Evolutionary conservation across 2,888 invertebrate species (phyloP), one percentile per base, ranked within the genome.

Genomic region (Cephalotes varians): DNA sequence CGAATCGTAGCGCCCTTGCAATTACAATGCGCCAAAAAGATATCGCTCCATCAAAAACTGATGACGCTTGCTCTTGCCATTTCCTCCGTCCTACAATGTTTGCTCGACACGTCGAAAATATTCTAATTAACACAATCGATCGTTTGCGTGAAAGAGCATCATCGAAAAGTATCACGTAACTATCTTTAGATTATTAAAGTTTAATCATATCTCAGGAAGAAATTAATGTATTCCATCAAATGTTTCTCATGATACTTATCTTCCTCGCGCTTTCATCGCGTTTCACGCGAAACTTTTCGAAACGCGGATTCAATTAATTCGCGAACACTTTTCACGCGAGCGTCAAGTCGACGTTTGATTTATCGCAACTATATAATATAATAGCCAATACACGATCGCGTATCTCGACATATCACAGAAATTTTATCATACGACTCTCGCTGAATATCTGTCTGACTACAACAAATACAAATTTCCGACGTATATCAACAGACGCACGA

Each of bases 381-480:
- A 77, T 82, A 34, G 47, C 15, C 44, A 6, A 81, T 37, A 21
- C 49, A 5, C 18, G 12, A 18, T 3, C 34, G 18, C 12, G 34
- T 47, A 18, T 40, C 60, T 6, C 40, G 71, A 72, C 90, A 86
- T 81, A 83, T 86, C 86, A 15, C 49, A 62, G 47, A 82, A 83
- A 81, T 89, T 88, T 88, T 69, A 82, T 73, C 80, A 47, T 71
- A 72, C 49, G 85, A 83, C 79, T 77, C 81, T 72, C 83, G 82
- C 82, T 86, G 84, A 89, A 25, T 44, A 28, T 81, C 80, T 83
- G 49, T 67, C 72, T 47, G 65, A 56, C 37, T 44, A 47, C 58
- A 47, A 40, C 47, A 56, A 81, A 89, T 85, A 69, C 79, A 87
- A 69, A 62, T 83, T 81, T 64, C 72, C 80, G 82, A 87, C 65